Base-by-base conservation (phyloP, 2,113 vertebrate genomes). In the Ceyx margarethae region DNA sequence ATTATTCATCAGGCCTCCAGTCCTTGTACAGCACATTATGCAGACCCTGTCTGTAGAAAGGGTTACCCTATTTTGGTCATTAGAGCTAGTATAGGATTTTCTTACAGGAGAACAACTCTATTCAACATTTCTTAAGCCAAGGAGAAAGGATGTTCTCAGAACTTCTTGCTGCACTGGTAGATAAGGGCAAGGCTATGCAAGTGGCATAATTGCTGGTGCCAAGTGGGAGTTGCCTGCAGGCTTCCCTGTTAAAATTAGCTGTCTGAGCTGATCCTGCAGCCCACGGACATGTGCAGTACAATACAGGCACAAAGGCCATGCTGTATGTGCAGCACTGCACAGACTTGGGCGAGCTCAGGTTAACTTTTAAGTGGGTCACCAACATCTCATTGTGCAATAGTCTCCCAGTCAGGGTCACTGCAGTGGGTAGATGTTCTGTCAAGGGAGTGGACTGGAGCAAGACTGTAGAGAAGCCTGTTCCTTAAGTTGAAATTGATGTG, bases 1-100 rank as follows among this genome's bases (percentile, higher is more conserved):
- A 21, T 57, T 74, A 51, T 67, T 33, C 48, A 71, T n/a, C 6
- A 1, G 66, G 31, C 10, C 28, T 61, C 28, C 0, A 3, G 22
- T 51, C 13, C n/a, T 21, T 0, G 1, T 1, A 1, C 8, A 51
- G 43, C 48, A 58, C 0, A 1, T 43, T 0, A 0, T 14, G 43
- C 0, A 1, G 37, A 48, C 18, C 5, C 25, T 65, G 15, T 33
- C 29, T 71, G 40, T 33, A 68, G 53, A 35, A 81, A 25, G 13
- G 2, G 10, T n/a, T 46, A 21, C 4, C 26, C 21, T 9, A 1
- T 6, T 53, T 76, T 69, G 23, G 14, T 53, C 18, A 12, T 40
- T 69, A 5, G 7, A 74, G 56, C 51, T 67, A 16, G 13, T 45
- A 16, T 3, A 61, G 40, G n/a, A 28, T 81, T 62, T 85, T 77